Conservation (phyloP, 2,888 invertebrate genomes). For the Caenorhabditis sulstoni region DNA sequence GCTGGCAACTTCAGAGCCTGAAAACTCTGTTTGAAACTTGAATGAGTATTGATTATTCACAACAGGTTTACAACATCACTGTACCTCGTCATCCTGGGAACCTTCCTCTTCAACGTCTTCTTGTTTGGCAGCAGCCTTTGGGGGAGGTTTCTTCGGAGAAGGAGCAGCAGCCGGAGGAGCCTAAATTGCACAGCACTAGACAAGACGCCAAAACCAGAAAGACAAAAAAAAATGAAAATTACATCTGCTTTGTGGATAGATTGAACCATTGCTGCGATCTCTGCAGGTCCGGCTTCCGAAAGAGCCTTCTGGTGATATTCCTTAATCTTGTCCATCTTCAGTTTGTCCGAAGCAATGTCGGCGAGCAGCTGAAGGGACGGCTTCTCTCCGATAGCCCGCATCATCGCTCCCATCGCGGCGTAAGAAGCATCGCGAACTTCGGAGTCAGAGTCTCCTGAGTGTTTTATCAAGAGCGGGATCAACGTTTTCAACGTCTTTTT, state of each 20-base stretch:
- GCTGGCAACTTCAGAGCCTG: slow-evolving; percentile 51
- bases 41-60: background rate
- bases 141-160: slow-evolving; percentile 27
- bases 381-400: slow-evolving; percentile 95
- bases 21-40: slow-evolving; percentile 1
- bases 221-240: slow-evolving; percentile 5
- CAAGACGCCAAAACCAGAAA: slow-evolving; percentile 1
- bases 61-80: slow-evolving; percentile 27
- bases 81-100: slow-evolving; percentile 33
- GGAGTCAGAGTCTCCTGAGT: slow-evolving; percentile 86
- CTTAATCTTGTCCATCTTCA: slow-evolving; percentile 69
- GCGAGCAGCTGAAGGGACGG: slow-evolving; percentile 83
- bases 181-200: slow-evolving; percentile 14
- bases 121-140: slow-evolving; percentile 40
- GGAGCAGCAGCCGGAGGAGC: slow-evolving; percentile 46
- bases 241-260: slow-evolving; percentile 69
- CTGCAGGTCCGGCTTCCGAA: slow-evolving; percentile 63
- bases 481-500: slow-evolving; percentile 82
- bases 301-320: slow-evolving; percentile 92
- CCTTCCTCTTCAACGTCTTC: slow-evolving; percentile 45
- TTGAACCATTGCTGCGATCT: slow-evolving; percentile 70
- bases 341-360: slow-evolving; percentile 70
- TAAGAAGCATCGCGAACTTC: slow-evolving; percentile 93
- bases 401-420: slow-evolving; percentile 93
- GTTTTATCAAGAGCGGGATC: slow-evolving; percentile 76